These are phyloP conservation scores for Galerucella nymphaeae DNA, from an alignment of 2,888 invertebrate species.

Conservation along the genomic window DNA sequence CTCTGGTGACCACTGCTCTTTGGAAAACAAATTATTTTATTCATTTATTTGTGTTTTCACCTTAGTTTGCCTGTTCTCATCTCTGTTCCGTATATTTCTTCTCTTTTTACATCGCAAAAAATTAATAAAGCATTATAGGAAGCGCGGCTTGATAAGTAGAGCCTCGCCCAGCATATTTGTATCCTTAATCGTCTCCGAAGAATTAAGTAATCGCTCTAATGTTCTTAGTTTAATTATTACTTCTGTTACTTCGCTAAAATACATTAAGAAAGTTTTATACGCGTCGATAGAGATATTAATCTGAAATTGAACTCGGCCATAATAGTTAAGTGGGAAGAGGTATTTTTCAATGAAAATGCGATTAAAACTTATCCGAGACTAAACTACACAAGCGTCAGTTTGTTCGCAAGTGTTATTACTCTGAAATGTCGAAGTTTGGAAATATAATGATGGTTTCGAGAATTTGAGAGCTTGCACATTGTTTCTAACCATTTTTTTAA, in stretches of 20 bases:
- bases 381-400: conserved; percentile 5
- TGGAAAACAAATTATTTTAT: too few relatives aligned
- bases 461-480: conserved; percentile 5
- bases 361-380: conserved; percentile 11
- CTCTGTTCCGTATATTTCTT: too few relatives aligned
- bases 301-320: neutral
- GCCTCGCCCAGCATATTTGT: too few relatives aligned
- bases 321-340: neutral
- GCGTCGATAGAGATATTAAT: conserved; percentile 6
- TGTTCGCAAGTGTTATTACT: conserved; percentile 11
- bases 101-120: too few relatives aligned
- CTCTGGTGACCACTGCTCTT: too few relatives aligned
- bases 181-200: too few relatives aligned
- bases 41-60: too few relatives aligned
- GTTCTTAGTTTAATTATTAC: neutral
- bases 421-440: neutral
- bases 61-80: too few relatives aligned
- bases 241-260: neutral
- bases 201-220: neutral
- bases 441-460: neutral
- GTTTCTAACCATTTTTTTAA: neutral
- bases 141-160: too few relatives aligned
- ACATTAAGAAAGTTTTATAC: conserved; percentile 11
- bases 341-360: conserved; percentile 9
- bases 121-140: too few relatives aligned